Percentiles rank a stretch among this genome's conserved stretches.
These are phyloP conservation scores for Hyperoplus immaculatus DNA, from an alignment of 2,797 vertebrate genomes.

Conservation along the genomic window DNA sequence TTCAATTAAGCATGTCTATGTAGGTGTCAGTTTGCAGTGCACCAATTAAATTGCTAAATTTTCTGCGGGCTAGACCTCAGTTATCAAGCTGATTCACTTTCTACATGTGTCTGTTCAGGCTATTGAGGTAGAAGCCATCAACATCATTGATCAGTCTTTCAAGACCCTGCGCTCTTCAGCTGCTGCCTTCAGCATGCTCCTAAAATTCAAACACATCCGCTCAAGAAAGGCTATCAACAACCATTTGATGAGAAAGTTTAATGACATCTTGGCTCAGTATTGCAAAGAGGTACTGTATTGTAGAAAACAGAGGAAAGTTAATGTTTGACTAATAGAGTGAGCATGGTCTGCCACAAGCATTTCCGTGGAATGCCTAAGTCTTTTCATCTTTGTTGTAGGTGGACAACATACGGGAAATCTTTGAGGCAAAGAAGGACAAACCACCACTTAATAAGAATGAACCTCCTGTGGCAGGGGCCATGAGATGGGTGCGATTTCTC, in stretches of 20 bases:
- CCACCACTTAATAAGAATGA: conserved; percentile 89
- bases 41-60: not conserved
- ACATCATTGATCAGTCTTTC: conserved; percentile 93
- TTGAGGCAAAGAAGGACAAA: conserved; percentile 83
- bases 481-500: conserved; percentile 90
- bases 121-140: conserved; percentile 91
- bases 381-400: conserved; percentile 82
- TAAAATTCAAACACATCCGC: conserved; percentile 91
- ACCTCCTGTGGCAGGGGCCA: conserved; percentile 91
- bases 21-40: not conserved
- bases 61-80: not conserved
- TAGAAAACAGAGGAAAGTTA: conserved; percentile 15
- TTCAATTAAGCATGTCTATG: not conserved
- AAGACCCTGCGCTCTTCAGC: conserved; percentile 92
- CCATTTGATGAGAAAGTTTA: conserved; percentile 93
- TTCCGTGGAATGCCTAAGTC: conserved; percentile 2
- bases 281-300: conserved; percentile 92
- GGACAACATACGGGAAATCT: conserved; percentile 85
- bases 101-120: conserved; percentile 75
- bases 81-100: conserved; percentile 21
- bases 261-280: conserved; percentile 91
- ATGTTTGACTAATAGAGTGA: conserved; percentile 17
- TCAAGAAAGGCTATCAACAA: conserved; percentile 88
- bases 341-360: not conserved
- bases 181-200: conserved; percentile 91